A percentile compares a stretch with the other conserved stretches of the same genome.
Conservation (phyloP, 1,140 invertebrate species). For the Phthorimaea operculella region DNA sequence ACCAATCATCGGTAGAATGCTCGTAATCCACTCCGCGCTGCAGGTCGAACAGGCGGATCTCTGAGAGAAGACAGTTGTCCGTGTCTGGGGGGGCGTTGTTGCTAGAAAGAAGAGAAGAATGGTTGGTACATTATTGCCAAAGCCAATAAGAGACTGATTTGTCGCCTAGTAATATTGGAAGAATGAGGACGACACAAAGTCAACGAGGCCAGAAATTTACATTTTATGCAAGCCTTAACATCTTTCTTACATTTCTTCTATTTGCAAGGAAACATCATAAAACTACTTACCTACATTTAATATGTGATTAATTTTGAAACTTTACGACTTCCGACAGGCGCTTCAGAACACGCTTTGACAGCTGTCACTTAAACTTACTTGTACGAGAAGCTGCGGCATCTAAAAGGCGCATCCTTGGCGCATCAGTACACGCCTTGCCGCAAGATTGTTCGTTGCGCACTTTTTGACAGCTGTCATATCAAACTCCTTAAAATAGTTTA, state of each 20-base stretch:
- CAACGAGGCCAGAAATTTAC: no score
- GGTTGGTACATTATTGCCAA: no score
- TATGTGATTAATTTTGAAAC: no score
- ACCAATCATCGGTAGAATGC: conserved; percentile 69
- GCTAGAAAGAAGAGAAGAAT: conserved; percentile 15
- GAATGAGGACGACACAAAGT: not conserved
- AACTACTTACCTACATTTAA: no score
- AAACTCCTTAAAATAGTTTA: no score
- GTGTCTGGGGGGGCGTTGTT: conserved; percentile 33
- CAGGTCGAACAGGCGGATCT: conserved; percentile 76
- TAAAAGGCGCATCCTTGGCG: conserved; percentile 71
- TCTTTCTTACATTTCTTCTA: no score
- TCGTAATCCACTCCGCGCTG: conserved; percentile 74
- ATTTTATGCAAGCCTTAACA: no score
- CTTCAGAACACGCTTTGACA: conserved; percentile 72
- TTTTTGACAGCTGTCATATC: no score
- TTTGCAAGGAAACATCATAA: no score
- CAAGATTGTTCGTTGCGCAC: conserved; percentile 75
- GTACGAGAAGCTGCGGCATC: conserved; percentile 64
- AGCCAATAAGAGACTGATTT: no score
- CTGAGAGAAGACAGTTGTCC: conserved; percentile 76
- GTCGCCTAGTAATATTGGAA: no score
- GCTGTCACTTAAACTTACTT: conserved; percentile 70
- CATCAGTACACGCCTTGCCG: conserved; percentile 72
- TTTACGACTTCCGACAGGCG: conserved; percentile 74